These are phyloP conservation scores for Polyploca ridens DNA, from an alignment of 2,888 invertebrate genomes.

Conservation along the genomic window DNA sequence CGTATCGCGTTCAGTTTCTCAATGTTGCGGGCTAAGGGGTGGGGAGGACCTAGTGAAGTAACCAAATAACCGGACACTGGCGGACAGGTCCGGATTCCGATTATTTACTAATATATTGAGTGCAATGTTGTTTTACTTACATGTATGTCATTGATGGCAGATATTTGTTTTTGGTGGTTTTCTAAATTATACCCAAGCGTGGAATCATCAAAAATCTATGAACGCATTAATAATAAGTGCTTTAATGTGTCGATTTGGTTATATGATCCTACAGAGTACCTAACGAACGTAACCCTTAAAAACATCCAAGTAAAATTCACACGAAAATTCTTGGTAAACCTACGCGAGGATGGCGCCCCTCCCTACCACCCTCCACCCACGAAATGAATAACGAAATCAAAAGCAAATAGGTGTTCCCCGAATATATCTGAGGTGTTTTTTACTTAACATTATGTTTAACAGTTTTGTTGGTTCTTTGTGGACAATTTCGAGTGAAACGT, in stretches of 20 bases:
- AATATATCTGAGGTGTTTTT: conserved; percentile 38
- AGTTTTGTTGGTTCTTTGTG: conserved; percentile 18
- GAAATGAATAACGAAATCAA: conserved; percentile 69
- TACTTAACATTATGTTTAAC: conserved; percentile 25
- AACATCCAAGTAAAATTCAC: conserved; percentile 34
- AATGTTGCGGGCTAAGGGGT: background rate
- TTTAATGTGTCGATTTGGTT: conserved; percentile 31
- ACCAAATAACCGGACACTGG: background rate
- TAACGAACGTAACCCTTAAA: conserved; percentile 18
- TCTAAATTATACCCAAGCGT: background rate
- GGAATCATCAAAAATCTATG: background rate
- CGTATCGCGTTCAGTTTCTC: background rate
- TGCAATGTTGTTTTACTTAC: too few relatives aligned
- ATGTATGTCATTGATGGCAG: background rate
- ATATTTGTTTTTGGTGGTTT: background rate
- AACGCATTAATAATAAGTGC: conserved; percentile 21
- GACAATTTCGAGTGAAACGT: conserved; percentile 14
- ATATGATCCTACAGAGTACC: conserved; percentile 32
- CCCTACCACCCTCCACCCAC: conserved; percentile 31
- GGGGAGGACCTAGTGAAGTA: background rate
- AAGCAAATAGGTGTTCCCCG: conserved; percentile 51
- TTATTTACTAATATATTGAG: too few relatives aligned
- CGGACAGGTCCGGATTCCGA: background rate
- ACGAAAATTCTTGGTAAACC: conserved; percentile 42
- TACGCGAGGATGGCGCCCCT: conserved; percentile 32